phyloP scores from a whole-genome alignment of 2,113 vertebrate genomes.

The Barnardius zonarius region DNA sequence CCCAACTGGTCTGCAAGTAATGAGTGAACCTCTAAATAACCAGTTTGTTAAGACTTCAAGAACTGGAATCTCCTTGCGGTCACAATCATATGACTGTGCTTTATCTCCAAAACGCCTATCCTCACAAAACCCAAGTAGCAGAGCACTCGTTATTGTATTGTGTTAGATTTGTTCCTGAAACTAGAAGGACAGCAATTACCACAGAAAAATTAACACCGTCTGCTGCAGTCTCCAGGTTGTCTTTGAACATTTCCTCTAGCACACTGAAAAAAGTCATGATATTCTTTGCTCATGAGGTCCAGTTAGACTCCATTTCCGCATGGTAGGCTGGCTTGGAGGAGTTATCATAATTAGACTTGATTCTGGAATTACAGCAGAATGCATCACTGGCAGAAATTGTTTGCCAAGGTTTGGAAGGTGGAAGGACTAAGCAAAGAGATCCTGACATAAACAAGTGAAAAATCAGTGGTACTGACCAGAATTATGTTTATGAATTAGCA shows the following conservation, averaged over 20 bases:
- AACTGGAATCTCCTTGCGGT: not conserved
- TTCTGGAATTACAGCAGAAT: not conserved
- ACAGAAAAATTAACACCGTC: not conserved
- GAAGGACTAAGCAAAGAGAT: not conserved
- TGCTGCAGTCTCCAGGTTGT: not conserved
- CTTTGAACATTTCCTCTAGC: not conserved
- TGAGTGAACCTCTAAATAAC: not conserved
- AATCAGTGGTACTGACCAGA: not conserved
- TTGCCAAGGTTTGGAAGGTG: not conserved
- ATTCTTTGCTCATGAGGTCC: not conserved
- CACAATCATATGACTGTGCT: not conserved
- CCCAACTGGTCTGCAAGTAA: not conserved
- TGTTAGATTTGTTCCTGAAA: not conserved
- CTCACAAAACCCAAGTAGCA: not conserved
- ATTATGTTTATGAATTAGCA: not conserved
- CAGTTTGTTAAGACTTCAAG: not conserved
- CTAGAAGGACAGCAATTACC: not conserved
- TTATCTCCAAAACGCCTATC: not conserved
- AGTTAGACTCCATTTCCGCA: not conserved
- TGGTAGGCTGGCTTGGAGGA: not conserved
- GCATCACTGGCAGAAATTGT: not conserved
- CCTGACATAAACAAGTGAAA: not conserved
- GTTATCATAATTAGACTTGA: not conserved
- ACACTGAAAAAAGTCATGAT: not conserved
- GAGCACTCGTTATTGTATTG: not conserved